Percentiles rank a stretch among this genome's conserved stretches.
phyloP scores from a whole-genome alignment of 2,888 invertebrate species.

The Dicyrtomina minuta region DNA sequence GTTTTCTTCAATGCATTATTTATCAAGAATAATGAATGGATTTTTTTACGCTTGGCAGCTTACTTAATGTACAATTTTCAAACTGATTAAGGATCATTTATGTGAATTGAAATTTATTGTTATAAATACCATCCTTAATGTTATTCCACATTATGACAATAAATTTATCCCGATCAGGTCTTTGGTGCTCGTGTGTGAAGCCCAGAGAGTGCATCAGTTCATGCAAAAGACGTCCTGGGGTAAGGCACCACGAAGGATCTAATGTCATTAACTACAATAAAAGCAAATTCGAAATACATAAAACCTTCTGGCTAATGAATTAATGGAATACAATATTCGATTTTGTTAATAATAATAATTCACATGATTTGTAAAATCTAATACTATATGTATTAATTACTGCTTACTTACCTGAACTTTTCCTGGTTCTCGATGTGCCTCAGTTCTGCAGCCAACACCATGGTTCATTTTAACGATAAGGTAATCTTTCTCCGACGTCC shows the following conservation, averaged over 20 bases:
- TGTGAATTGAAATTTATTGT: not conserved
- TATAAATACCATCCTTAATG: conserved; percentile 38
- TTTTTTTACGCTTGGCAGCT: no score
- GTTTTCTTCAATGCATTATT: no score
- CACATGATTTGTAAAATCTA: no score
- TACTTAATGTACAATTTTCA: no score
- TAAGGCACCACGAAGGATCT: conserved; percentile 38
- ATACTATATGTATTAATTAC: not conserved
- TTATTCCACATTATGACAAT: conserved; percentile 48
- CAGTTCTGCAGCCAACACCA: conserved; percentile 48
- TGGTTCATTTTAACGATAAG: conserved; percentile 17
- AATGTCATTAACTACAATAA: conserved; percentile 29
- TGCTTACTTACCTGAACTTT: no score
- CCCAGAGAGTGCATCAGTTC: conserved; percentile 51
- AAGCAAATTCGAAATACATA: not conserved
- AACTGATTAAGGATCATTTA: not conserved
- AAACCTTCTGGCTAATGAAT: no score
- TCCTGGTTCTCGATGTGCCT: not conserved
- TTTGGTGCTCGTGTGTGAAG: conserved; percentile 52
- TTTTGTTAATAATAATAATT: no score
- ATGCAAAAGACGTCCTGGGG: conserved; percentile 48
- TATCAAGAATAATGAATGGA: no score
- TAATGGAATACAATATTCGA: no score
- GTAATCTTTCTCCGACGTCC: conserved; percentile 15
- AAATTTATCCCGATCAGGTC: conserved; percentile 52